A percentile compares a stretch with the other conserved stretches of the same genome.
Evolutionary conservation across 2,113 vertebrate species (phyloP).

Genomic region (Coracopsis vasa): DNA sequence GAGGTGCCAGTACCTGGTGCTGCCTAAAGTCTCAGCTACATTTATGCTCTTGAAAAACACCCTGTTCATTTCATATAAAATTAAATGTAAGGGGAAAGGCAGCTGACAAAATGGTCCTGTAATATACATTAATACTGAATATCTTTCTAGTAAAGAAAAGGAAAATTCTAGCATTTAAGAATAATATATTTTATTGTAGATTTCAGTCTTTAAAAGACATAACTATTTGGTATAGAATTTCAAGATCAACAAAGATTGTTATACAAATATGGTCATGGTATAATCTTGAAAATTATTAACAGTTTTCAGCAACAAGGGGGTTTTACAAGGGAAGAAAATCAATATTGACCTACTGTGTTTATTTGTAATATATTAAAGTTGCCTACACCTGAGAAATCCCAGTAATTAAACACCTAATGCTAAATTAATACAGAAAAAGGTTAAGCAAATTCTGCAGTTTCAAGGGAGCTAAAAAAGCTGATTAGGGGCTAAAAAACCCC

Average conservation of each 20-base stretch:
- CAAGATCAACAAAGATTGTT: neutral
- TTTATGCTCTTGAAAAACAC: neutral
- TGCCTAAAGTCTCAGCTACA: neutral
- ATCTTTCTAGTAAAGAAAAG: neutral
- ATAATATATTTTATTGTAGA: constrained; percentile 38
- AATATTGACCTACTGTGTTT: constrained; percentile 20
- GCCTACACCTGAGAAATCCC: constrained; percentile 43
- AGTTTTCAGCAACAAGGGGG: constrained; percentile 13
- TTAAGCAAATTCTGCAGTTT: neutral
- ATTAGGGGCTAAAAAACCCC: neutral
- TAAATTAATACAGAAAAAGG: neutral
- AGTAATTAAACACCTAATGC: constrained; percentile 10
- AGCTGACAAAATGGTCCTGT: neutral
- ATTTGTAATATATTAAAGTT: neutral
- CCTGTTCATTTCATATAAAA: neutral
- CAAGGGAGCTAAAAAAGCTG: neutral
- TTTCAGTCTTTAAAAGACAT: constrained; percentile 34
- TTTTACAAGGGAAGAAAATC: neutral
- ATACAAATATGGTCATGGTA: constrained; percentile 32
- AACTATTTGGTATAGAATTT: constrained; percentile 45
- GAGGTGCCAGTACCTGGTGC: neutral
- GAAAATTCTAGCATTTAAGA: neutral
- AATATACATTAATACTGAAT: neutral
- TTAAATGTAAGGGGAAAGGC: neutral
- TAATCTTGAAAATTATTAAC: constrained; percentile 36